Evolutionary conservation across 2,888 invertebrate species (phyloP).

Genomic region (Nomada fabriciana): DNA sequence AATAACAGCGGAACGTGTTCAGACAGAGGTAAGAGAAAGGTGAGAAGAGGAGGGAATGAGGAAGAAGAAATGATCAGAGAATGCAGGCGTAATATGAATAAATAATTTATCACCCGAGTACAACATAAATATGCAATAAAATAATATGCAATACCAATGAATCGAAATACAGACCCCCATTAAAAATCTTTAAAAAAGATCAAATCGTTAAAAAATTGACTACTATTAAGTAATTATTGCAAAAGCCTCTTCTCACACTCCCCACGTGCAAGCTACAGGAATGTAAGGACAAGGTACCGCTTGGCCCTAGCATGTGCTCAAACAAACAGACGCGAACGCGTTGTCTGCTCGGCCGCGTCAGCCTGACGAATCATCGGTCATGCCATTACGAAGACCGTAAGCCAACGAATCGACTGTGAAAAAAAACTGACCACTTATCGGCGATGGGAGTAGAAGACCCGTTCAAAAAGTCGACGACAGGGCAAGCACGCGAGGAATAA

Average conservation of each 20-base stretch:
- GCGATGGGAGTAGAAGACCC: background rate
- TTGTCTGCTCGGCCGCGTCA: background rate
- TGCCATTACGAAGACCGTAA: constrained; percentile 26
- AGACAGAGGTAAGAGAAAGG: too few relatives aligned
- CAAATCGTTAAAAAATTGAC: too few relatives aligned
- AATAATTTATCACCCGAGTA: too few relatives aligned
- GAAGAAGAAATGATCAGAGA: background rate
- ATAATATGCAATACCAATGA: too few relatives aligned
- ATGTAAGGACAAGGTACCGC: background rate
- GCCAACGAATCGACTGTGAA: background rate
- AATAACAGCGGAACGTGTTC: background rate
- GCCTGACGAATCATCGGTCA: background rate
- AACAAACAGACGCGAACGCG: background rate
- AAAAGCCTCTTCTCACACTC: too few relatives aligned
- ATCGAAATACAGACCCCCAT: too few relatives aligned
- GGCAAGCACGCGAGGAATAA: constrained; percentile 10
- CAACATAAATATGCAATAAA: too few relatives aligned
- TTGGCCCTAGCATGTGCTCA: background rate
- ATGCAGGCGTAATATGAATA: background rate
- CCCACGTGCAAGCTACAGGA: background rate
- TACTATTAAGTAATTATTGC: too few relatives aligned
- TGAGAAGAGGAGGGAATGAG: background rate
- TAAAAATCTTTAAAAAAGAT: too few relatives aligned
- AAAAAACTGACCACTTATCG: constrained; percentile 13
- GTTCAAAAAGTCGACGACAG: constrained; percentile 2